A percentile compares a stretch with the other conserved stretches of the same genome.
Evolutionary conservation across 1,140 invertebrate species (phyloP).

Genomic region (Platyscapa corneri): DNA sequence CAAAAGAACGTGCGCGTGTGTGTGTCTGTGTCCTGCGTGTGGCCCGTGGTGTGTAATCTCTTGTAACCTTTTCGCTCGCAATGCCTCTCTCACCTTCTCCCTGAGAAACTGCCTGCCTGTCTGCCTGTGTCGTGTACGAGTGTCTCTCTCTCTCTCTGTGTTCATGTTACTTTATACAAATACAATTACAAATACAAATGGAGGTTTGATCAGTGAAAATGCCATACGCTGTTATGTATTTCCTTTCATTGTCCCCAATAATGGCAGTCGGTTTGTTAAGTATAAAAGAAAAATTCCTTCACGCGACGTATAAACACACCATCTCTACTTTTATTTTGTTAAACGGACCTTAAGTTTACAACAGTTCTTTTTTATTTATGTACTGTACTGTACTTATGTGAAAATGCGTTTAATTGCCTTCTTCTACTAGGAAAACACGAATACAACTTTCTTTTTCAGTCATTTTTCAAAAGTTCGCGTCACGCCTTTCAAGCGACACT

Average conservation of each 20-base stretch:
- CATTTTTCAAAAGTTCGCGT: slow-evolving; percentile 38
- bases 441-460: slow-evolving; percentile 51
- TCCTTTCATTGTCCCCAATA: slow-evolving; percentile 32
- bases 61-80: slow-evolving; percentile 3
- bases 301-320: slow-evolving; percentile 44
- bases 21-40: no score
- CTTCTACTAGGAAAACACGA: slow-evolving; percentile 41
- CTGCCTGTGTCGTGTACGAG: no score
- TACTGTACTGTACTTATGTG: slow-evolving; percentile 31
- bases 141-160: no score
- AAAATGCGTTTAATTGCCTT: slow-evolving; percentile 24
- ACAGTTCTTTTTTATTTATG: slow-evolving; percentile 44
- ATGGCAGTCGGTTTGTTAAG: slow-evolving; percentile 48
- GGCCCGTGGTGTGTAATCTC: no score
- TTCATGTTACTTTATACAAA: slow-evolving; percentile 23
- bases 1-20: slow-evolving; percentile 2
- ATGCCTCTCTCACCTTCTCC: slow-evolving; percentile 19
- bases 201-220: slow-evolving; percentile 18
- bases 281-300: slow-evolving; percentile 47
- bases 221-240: not conserved
- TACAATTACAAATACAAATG: slow-evolving; percentile 23
- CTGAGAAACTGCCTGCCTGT: slow-evolving; percentile 22
- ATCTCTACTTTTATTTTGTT: slow-evolving; percentile 29
- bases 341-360: slow-evolving; percentile 47
- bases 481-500: not conserved